Base-by-base conservation (phyloP, 2,888 invertebrate genomes). In the Drosophila kuntzei region DNA sequence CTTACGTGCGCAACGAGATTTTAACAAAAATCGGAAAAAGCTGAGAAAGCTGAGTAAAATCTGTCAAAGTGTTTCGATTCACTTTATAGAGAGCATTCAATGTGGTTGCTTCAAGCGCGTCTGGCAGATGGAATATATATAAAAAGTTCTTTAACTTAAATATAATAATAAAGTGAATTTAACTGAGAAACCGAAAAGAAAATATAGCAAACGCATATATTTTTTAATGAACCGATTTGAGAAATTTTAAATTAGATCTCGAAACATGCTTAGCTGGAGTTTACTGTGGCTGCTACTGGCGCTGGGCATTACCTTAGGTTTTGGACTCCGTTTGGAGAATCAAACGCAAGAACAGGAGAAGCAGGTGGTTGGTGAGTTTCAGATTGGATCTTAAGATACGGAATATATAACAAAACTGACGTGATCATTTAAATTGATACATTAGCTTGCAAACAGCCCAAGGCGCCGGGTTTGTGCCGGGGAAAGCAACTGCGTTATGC, bases 401-500 rank as follows among this genome's bases (percentile, higher is more conserved):
- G 2, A 11, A 14, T 11, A 5, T 3, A 16, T 12, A 14, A 12
- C 12, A 4, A 32, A n/a, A 12, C 7, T n/a, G 6, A 16, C 8
- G n/a, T n/a, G n/a, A 7, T 22, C 20, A 20, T 4, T 9, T 4
- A 8, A 14, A 36, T 25, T 18, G 16, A 2, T 41, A 5, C 11
- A 9, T 29, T 41, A 87, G 91, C 87, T 20, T 90, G 91, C 49
- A 75, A 76, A 11, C 80, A 90, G 43, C 80, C 89, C 0, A 90
- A 84, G 50, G 80, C 86, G 6, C 82, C 89, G 3, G 87, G 91
- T 0, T 44, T 90, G 5, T 90, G 91, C 20, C 84, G 83, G 1
- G 90, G 83, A 0, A 76, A 74, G 9, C 76, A 89, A 2, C 41
- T 91, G 32, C 90, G 91, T 25, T 90, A 90, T 66, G 90, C 91